Evolutionary conservation across 2,888 invertebrate species (phyloP).

Genomic region (Hoplodrina ambigua): DNA sequence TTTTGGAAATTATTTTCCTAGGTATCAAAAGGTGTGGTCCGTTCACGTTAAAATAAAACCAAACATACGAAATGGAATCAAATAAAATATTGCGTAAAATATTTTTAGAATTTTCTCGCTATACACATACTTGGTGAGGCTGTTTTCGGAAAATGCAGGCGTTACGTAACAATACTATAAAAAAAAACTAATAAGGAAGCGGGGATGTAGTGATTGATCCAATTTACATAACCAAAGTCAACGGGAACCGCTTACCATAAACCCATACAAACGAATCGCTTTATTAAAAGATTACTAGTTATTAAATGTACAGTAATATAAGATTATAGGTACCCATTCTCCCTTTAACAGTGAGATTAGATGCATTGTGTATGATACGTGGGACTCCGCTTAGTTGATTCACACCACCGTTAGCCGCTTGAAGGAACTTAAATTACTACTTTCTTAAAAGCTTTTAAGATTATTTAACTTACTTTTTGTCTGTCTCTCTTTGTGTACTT

Average conservation of each 20-base stretch:
- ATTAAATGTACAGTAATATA: constrained; percentile 66
- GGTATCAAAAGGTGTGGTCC: too few relatives aligned
- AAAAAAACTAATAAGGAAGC: too few relatives aligned
- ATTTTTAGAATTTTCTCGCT: too few relatives aligned
- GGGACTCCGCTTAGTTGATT: constrained; percentile 66
- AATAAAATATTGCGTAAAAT: too few relatives aligned
- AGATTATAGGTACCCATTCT: constrained; percentile 50
- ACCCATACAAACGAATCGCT: constrained; percentile 38
- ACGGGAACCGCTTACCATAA: constrained; percentile 30
- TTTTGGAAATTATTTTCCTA: too few relatives aligned
- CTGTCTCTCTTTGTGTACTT: neutral
- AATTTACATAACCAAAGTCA: constrained; percentile 12
- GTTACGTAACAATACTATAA: too few relatives aligned
- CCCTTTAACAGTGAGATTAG: constrained; percentile 69
- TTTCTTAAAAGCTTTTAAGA: constrained; percentile 48
- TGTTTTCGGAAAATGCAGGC: too few relatives aligned
- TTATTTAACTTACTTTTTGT: neutral
- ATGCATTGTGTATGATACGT: constrained; percentile 74
- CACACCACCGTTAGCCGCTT: constrained; percentile 67
- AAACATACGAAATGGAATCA: too few relatives aligned
- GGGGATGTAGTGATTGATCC: neutral
- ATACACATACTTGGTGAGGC: too few relatives aligned
- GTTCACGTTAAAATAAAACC: too few relatives aligned
- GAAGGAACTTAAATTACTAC: constrained; percentile 50
- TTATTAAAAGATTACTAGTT: constrained; percentile 60